phyloP scores from a whole-genome alignment of 2,888 invertebrate genomes.

The Cylloceria caligata region DNA sequence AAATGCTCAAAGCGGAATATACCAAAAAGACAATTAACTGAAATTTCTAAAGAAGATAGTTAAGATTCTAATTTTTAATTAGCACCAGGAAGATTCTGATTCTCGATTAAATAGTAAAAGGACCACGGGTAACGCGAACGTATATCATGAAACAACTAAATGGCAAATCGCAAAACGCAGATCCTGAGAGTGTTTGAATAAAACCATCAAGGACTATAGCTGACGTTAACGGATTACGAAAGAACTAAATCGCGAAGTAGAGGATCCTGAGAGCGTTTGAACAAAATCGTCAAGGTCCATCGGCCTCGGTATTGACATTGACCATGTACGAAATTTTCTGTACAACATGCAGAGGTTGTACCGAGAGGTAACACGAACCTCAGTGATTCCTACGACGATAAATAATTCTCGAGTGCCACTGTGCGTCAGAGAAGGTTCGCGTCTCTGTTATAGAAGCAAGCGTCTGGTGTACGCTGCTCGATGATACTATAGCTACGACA shows the following conservation, averaged over 20 bases:
- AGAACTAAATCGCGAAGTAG: neutral
- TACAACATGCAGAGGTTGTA: neutral
- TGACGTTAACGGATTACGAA: too few relatives aligned
- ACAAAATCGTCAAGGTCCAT: conserved; percentile 6
- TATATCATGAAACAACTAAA: too few relatives aligned
- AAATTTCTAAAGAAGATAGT: too few relatives aligned
- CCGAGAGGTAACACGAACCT: neutral
- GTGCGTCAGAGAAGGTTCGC: neutral
- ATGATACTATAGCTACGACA: neutral
- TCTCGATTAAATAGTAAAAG: too few relatives aligned
- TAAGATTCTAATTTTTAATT: too few relatives aligned
- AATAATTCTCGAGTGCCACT: conserved; percentile 8
- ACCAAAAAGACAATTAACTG: too few relatives aligned
- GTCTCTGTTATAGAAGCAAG: neutral
- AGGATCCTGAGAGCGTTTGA: neutral
- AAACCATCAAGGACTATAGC: too few relatives aligned
- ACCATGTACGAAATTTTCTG: neutral
- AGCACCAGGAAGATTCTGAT: too few relatives aligned
- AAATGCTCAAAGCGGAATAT: too few relatives aligned
- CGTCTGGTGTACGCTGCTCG: neutral
- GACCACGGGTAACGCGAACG: too few relatives aligned
- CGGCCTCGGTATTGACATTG: conserved; percentile 9
- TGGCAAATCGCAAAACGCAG: too few relatives aligned
- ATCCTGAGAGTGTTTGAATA: too few relatives aligned
- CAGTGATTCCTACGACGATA: neutral